Base-by-base conservation (phyloP, 2,797 vertebrate genomes). In the Poliocrania exsul region DNA sequence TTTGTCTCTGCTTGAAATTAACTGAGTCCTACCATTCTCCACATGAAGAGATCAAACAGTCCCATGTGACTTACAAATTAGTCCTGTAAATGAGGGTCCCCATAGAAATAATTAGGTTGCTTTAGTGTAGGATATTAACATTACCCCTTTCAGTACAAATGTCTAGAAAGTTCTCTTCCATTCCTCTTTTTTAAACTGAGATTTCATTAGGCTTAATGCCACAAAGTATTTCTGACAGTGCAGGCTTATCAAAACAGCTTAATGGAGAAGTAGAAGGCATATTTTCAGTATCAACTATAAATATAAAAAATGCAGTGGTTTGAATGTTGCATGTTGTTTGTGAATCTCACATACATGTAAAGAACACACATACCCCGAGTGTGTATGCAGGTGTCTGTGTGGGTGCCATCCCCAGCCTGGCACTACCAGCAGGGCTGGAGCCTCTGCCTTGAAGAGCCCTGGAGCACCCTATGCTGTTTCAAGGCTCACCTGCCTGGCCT, bases 1-100 rank as follows among this genome's bases (percentile, higher is more conserved):
- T 88, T 90, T 84, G 77, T 85, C 54, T 94, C 77, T 91, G 91
- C 86, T 77, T 94, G 81, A 93, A 95, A 95, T 91, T 93, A 96
- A 77, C 44, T 79, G 47, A 79, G 54, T 65, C 67, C 44, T 92
- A 62, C 66, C 31, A 56, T 85, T 86, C 56, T 95, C 69, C 69
- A 74, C 44, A 51, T 42, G 72, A 87, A 91, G 82, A 94, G 66
- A 86, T 91, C 74, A 95, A 93, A 91, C 28, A 37, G 16, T 93
- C 49, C 74, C 80, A 79, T 3, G 31, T 94, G 93, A 91, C 57
- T 61, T 78, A 72, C 75, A 96, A 93, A 95, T 92, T 90, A 82
- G 40, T 88, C 44, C 47, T 86, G 72, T 85, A 94, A 91, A 90
- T 74, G 47, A 94, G 81, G 42, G 58, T 90, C 57, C 23, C 28